Percentiles rank a stretch among this genome's conserved stretches.
phyloP scores from a whole-genome alignment of 2,797 vertebrate genomes.

The Ctenopoma multispine region DNA sequence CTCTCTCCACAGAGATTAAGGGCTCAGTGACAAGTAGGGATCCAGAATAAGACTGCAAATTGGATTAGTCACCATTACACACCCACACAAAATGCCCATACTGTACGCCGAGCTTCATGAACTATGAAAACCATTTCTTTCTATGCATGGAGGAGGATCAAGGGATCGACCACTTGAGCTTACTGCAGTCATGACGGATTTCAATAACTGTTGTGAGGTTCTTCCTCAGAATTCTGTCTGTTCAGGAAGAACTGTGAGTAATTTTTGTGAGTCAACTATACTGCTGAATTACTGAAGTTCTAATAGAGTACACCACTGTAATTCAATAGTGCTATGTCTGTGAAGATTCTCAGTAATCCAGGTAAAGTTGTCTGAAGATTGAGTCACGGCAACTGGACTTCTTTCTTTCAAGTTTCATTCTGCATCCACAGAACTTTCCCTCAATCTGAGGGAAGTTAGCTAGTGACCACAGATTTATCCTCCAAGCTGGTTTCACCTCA shows the following conservation, averaged over 20 bases:
- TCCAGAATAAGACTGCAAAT: constrained; percentile 84
- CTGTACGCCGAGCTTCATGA: constrained; percentile 46
- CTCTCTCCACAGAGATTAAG: constrained; percentile 80
- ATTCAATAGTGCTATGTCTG: no score
- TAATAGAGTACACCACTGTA: neutral
- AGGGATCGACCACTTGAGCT: constrained; percentile 54
- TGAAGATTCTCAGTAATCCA: no score
- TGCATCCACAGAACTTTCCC: no score
- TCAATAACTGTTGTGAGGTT: constrained; percentile 45
- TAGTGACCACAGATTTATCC: no score
- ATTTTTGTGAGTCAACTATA: constrained; percentile 21
- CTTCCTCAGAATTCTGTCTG: constrained; percentile 41
- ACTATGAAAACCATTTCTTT: constrained; percentile 53
- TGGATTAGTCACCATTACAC: constrained; percentile 83
- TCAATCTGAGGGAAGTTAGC: no score
- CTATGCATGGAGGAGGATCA: constrained; percentile 54
- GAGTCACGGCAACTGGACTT: no score
- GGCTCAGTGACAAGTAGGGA: constrained; percentile 70
- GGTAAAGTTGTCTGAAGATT: no score
- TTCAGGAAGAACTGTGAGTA: constrained; percentile 60
- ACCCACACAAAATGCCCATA: constrained; percentile 64
- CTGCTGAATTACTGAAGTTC: constrained; percentile 19
- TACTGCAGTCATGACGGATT: constrained; percentile 49
- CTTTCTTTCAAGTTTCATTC: no score
- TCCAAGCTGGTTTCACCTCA: no score